Evolutionary conservation across 1,140 invertebrate species (phyloP).

Genomic region (Pteromalus puparum): DNA sequence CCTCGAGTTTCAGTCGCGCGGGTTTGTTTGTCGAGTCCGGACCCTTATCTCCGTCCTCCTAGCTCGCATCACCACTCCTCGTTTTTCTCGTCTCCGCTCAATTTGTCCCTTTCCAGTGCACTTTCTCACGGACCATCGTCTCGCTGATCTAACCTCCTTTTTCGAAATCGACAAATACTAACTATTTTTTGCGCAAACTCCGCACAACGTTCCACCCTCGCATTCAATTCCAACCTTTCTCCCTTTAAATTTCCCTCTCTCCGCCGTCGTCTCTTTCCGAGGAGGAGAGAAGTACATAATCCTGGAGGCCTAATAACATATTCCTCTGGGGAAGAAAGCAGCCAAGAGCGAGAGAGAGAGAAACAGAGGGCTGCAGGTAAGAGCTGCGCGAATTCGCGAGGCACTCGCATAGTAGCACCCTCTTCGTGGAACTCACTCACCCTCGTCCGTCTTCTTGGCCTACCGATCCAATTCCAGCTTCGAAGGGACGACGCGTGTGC

Average conservation of each 20-base stretch:
- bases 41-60: background rate
- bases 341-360: conserved; percentile 35
- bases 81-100: background rate
- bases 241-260: background rate
- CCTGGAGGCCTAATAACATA: conserved; percentile 69
- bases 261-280: conserved; percentile 38
- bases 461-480: conserved; percentile 67
- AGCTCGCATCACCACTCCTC: background rate
- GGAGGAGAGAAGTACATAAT: conserved; percentile 65
- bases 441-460: conserved; percentile 58
- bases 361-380: conserved; percentile 27
- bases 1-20: background rate
- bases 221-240: conserved; percentile 14
- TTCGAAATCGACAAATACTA: too few species aligned
- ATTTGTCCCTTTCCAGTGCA: too few species aligned
- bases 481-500: conserved; percentile 46
- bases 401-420: background rate
- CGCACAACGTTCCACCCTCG: background rate
- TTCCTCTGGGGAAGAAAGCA: conserved; percentile 64
- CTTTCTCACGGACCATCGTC: too few species aligned
- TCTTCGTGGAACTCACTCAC: conserved; percentile 55
- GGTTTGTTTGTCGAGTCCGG: background rate
- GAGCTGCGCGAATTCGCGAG: conserved; percentile 25
- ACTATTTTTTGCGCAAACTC: background rate
- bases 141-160: too few species aligned